Evolutionary conservation across 2,888 invertebrate species (phyloP).

Genomic region (Seladonia tumulorum): DNA sequence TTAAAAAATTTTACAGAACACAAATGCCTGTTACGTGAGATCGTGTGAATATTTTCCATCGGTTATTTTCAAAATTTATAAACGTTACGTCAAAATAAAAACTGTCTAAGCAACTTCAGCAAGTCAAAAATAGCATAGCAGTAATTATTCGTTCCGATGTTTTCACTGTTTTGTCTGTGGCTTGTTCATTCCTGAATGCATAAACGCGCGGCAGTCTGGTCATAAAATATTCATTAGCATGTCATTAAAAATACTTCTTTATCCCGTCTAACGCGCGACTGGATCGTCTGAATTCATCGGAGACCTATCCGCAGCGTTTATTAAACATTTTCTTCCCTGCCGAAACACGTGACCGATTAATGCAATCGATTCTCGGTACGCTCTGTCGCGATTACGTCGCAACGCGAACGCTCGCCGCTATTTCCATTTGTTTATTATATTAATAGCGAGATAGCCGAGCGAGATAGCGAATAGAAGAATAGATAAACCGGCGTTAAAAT

Average conservation of each 20-base stretch:
- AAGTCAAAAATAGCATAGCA: neutral
- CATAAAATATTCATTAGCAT: neutral
- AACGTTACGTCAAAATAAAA: neutral
- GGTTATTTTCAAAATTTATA: neutral
- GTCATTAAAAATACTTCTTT: neutral
- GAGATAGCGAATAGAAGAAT: neutral
- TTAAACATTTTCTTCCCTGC: neutral
- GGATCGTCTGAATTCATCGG: neutral
- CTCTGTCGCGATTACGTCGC: neutral
- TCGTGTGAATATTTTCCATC: too few species aligned
- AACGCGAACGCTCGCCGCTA: neutral
- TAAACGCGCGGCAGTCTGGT: neutral
- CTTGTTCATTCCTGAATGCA: neutral
- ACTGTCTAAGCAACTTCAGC: neutral
- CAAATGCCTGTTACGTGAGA: too few species aligned
- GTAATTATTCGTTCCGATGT: neutral
- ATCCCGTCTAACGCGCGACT: neutral
- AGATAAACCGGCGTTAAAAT: neutral
- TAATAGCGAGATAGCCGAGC: neutral
- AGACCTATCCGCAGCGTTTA: neutral
- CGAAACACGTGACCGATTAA: neutral
- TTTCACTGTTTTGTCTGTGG: neutral
- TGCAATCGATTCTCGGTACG: neutral
- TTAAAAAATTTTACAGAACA: too few species aligned
- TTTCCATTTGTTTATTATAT: neutral